Base-by-base conservation (phyloP, 2,888 invertebrate species). In the Mesopsocus fuscifrons region DNA sequence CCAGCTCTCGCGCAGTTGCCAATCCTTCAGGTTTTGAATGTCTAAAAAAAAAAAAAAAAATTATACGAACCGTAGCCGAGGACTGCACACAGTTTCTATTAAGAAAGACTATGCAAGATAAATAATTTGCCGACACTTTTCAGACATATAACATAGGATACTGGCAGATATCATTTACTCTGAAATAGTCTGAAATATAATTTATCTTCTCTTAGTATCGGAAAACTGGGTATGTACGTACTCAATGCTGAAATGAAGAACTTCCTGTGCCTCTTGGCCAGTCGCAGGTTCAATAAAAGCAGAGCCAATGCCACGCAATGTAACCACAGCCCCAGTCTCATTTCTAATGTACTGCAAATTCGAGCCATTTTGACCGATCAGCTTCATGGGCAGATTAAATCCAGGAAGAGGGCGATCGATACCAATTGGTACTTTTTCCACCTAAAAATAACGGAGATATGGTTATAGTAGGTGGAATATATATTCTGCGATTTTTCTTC, bases 321-420 rank as follows among this genome's bases (percentile, higher is more conserved):
- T 74, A 30, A 82, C 78, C 49, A 73, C 73, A 3, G 79, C 80
- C 20, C 81, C 80, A 3, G 83, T 81, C 60, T 83, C 82, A 42
- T 72, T 74, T 50, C 77, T 66, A 50, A 84, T 82, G 52, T 82
- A 83, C 53, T 78, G 72, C 53, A 83, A 65, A 61, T 79, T 77
- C 20, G 76, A 74, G 42, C 74, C 75, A 53, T 71, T 71, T 55
- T 69, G 65, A 43, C 84, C 84, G 49, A 79, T 65, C 51, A 83
- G 71, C 54, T 80, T 75, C 49, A 73, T 72, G 56, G 77, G 72
- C 51, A 82, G 71, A 58, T 81, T 78, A 59, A 81, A 83, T 48
- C 72, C 69, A 48, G 74, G 71, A 21, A 81, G 79, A 42, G 79
- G 75, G 65, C 77, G 74, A 53, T 83, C 82, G 51, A 83, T 64